Base-by-base conservation (phyloP, 1,140 invertebrate species). In the Aphaenogaster ashmeadi region DNA sequence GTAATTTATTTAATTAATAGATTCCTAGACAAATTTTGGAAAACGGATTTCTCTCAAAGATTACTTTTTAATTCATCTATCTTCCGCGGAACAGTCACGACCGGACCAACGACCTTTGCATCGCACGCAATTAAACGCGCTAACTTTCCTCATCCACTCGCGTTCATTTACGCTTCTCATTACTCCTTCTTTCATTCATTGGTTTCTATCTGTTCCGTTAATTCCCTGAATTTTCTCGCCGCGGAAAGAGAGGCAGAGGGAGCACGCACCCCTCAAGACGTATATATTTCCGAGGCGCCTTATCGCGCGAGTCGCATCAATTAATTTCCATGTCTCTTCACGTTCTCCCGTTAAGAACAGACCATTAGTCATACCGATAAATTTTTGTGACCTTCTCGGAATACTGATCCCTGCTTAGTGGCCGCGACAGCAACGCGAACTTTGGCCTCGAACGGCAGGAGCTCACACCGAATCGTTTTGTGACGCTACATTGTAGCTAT, bases 351-450 rank as follows among this genome's bases (percentile, higher is more conserved):
- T 72, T 83, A 36, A 74, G 44, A 83, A 60, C 80, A 58, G 41
- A 47, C 9, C 33, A 44, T 84, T 84, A 84, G 18, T 84, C 54
- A 47, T 36, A 27, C 18, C 41, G 69, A 84, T 84, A 74, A 74
- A 84, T 74, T 84, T 84, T 75, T 75, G 38, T 58, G 52, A 74
- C 69, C 41, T 75, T 84, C 38, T 60, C 54, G 27, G 54, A 74
- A 60, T 74, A 75, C 27, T 81, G 78, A 80, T 80, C 9, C 13
- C 21, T 38, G 13, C 21, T 8, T 47, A 75, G 13, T 21, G 9
- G 56, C 27, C 13, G 38, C 36, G 18, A 38, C 36, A 44, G 36
- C 50, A 72, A 72, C 27, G 18, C 27, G 67, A 74, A 83, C 80
- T 83, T 83, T 58, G 67, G 33, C 13, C 41, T 38, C 18, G 27